Base-by-base conservation (phyloP, 92 coral and sea anemone species). In the Heliopora coerulea region DNA sequence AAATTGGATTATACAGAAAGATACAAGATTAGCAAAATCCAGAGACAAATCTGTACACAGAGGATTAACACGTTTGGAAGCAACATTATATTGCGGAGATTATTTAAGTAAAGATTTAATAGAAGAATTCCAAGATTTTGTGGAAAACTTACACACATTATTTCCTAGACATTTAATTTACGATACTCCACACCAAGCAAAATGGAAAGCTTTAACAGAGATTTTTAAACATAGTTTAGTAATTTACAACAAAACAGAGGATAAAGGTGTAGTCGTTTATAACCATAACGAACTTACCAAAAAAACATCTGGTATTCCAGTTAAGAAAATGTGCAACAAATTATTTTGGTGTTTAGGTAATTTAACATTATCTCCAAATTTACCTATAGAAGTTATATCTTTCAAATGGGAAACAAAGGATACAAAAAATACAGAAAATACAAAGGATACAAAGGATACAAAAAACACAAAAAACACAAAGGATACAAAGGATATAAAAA, bases 211-310 rank as follows among this genome's bases (percentile, higher is more conserved):
- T 7, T 74, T 49, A 19, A 49, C 64, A 11, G 54, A 74, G 44
- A 2, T 25, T 18, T 49, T 74, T 40, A 32, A 49, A 37, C 70
- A 74, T 34, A 74, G 72, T 11, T 39, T 57, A 2, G 79, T 74
- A 6, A 59, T 74, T 31, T 9, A 49, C 44, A 61, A 74, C 54
- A 31, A 75, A 23, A 6, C 65, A 50, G 49, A 75, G 65, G 64
- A 65, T 32, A 9, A 29, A 49, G 82, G 82, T 32, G 49, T 65
- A n/a, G 1, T 65, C 14, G 74, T 78, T 2, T 78, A 78, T 37
- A 78, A 46, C 20, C 52, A 65, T 70, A 42, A 74, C 48, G 79
- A 74, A 9, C 44, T 1, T 10, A 74, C 79, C 6, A 18, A 58
- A 19, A 29, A 74, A 18, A 74, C 56, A 2, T 49, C 46, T 39